Evolutionary conservation across 2,888 invertebrate genomes (phyloP).

Genomic region (Mimachlamys varia): DNA sequence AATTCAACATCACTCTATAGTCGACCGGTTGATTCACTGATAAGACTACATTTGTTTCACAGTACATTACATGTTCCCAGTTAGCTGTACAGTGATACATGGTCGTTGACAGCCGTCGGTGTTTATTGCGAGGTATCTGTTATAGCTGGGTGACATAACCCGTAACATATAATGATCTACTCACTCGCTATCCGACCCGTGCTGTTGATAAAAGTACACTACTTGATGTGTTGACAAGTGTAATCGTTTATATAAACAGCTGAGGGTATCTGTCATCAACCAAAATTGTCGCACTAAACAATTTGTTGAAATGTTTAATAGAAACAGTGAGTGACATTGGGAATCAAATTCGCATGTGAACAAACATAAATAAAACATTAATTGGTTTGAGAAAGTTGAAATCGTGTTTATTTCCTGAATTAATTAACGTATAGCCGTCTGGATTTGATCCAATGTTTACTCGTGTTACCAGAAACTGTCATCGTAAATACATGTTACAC

Average conservation of each 20-base stretch:
- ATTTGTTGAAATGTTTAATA: not conserved
- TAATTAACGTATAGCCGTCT: not conserved
- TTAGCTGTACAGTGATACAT: not conserved
- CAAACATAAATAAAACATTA: slow-evolving; percentile 17
- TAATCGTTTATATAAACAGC: not conserved
- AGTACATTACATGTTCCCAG: not conserved
- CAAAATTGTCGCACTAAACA: not conserved
- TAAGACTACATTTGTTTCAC: not conserved
- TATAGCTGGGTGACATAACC: not conserved
- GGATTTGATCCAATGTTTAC: not conserved
- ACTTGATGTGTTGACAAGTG: not conserved
- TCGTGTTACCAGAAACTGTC: not conserved
- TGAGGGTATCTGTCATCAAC: not conserved
- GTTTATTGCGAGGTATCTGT: not conserved
- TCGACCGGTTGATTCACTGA: not conserved
- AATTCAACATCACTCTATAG: not conserved
- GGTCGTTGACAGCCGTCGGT: not conserved
- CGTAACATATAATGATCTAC: not conserved
- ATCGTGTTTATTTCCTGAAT: not conserved
- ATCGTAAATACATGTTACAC: not conserved
- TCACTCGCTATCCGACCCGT: too few species aligned
- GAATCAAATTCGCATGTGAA: not conserved
- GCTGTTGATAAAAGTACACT: not conserved
- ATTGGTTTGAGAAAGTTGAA: not conserved
- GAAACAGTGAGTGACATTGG: not conserved